Percentiles rank a stretch among this genome's conserved stretches.
phyloP scores from a whole-genome alignment of 2,797 vertebrate genomes.

The Clamator glandarius region DNA sequence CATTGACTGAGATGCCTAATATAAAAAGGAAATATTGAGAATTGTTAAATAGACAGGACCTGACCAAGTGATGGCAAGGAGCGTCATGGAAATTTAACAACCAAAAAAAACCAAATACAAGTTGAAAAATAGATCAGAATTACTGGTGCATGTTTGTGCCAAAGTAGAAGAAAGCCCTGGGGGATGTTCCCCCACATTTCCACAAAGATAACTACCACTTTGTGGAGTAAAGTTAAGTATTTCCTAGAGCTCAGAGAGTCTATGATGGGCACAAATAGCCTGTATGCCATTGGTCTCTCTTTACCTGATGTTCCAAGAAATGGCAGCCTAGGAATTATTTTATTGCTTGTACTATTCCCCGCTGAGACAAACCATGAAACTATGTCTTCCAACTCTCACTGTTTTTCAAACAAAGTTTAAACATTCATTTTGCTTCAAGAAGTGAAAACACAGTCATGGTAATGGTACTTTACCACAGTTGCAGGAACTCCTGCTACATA shows the following conservation, averaged over 20 bases:
- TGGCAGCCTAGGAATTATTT: neutral
- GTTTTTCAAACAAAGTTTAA: neutral
- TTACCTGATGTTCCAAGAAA: neutral
- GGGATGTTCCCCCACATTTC: neutral
- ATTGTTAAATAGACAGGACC: neutral
- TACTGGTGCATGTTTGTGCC: neutral
- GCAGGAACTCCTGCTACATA: neutral
- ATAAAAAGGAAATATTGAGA: neutral
- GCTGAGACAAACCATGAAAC: neutral
- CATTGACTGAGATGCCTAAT: constrained; percentile 88
- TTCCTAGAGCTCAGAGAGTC: neutral
- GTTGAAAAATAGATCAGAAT: neutral
- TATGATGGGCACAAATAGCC: neutral
- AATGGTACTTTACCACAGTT: neutral
- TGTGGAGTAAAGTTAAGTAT: neutral
- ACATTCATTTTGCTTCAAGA: neutral
- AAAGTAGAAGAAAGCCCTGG: neutral
- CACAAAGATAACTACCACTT: neutral
- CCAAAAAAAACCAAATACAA: neutral
- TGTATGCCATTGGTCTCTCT: neutral
- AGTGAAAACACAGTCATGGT: neutral
- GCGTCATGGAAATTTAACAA: neutral
- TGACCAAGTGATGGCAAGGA: neutral
- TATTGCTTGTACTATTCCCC: neutral
- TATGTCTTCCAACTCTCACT: neutral